Evolutionary conservation across 2,888 invertebrate species (phyloP).

Genomic region (Andrena marginata): DNA sequence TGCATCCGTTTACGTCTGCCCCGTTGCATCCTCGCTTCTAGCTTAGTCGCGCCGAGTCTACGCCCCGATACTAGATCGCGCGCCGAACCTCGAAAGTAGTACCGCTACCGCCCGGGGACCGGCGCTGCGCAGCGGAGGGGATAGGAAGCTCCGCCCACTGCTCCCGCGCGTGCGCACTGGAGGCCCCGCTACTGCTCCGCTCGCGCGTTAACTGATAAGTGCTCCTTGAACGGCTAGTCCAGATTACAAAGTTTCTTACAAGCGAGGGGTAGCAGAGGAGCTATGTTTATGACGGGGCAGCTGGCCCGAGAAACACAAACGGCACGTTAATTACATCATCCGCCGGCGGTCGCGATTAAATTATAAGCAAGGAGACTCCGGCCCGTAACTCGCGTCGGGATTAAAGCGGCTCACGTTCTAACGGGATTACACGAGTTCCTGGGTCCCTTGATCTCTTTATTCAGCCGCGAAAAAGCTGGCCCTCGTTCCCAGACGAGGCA

Average conservation of each 20-base stretch:
- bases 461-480: slow-evolving; percentile 9
- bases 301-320: background rate
- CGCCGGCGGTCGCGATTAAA: slow-evolving; percentile 28
- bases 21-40: background rate
- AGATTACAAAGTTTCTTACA: no score
- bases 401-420: slow-evolving; percentile 48
- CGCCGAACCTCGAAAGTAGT: no score
- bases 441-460: slow-evolving; percentile 28
- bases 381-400: slow-evolving; percentile 43
- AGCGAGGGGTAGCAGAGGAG: background rate
- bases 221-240: no score
- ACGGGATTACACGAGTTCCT: slow-evolving; percentile 42
- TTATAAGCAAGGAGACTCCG: slow-evolving; percentile 3
- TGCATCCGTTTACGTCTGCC: slow-evolving; percentile 22
- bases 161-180: no score
- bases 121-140: no score
- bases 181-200: no score
- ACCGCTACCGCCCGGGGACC: no score
- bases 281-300: background rate
- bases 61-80: no score
- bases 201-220: no score
- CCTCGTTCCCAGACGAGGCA: background rate
- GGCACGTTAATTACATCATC: slow-evolving; percentile 25
- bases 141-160: no score
- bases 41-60: background rate